Conservation (phyloP, 2,797 vertebrate genomes). For the Rhinophrynus dorsalis region DNA sequence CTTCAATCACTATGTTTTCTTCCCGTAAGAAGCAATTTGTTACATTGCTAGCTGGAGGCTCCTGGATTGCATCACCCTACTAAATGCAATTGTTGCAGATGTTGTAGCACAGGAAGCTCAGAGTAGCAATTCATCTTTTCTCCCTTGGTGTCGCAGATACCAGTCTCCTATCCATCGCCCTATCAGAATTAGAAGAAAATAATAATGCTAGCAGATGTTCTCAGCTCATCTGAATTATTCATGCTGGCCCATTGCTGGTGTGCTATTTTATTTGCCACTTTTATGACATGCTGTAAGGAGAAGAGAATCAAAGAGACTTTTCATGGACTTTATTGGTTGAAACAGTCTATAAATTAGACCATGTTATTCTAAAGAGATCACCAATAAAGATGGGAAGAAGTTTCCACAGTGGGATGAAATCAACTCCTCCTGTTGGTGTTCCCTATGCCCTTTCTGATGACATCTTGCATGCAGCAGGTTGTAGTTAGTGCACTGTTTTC, state of each 20-base stretch:
- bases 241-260: conserved; percentile 38
- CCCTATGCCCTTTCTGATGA: too few species aligned
- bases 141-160: conserved; percentile 37
- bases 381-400: too few species aligned
- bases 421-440: too few species aligned
- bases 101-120: conserved; percentile 44
- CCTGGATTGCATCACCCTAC: conserved; percentile 19
- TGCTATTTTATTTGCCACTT: conserved; percentile 29
- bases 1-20: neutral
- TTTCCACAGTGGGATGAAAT: too few species aligned
- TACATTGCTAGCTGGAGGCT: conserved; percentile 44
- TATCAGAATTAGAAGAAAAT: conserved; percentile 55
- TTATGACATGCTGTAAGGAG: conserved; percentile 13
- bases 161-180: conserved; percentile 54
- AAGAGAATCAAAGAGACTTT: neutral
- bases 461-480: too few species aligned
- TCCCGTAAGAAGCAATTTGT: conserved; percentile 10
- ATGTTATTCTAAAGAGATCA: too few species aligned
- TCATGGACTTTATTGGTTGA: neutral
- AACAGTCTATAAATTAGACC: neutral
- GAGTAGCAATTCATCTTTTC: conserved; percentile 52
- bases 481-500: too few species aligned
- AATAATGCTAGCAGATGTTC: conserved; percentile 60
- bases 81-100: conserved; percentile 49
- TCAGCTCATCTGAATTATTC: conserved; percentile 61